Conservation (phyloP, 1,140 invertebrate genomes). For the Brachionus plicatilis region DNA sequence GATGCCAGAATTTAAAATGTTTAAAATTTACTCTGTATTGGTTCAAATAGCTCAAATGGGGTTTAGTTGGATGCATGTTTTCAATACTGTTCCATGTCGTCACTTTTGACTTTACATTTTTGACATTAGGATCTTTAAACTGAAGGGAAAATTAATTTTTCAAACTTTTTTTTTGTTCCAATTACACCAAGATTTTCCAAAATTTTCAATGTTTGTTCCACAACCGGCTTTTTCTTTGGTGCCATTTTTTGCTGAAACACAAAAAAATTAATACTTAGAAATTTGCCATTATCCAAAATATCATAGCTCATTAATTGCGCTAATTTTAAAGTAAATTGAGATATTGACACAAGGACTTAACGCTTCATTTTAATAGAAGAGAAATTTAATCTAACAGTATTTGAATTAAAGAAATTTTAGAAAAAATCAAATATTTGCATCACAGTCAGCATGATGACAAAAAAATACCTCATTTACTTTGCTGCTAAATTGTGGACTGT, state of each 20-base stretch:
- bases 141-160: not conserved
- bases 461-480: not conserved
- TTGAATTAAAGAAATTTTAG: not conserved
- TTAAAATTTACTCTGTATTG: not conserved
- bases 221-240: not conserved
- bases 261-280: not conserved
- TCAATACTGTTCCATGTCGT: not conserved
- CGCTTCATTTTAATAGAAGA: not conserved
- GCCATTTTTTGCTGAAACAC: not conserved
- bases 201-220: not conserved
- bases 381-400: not conserved
- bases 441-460: not conserved
- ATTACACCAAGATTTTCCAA: slow-evolving; percentile 11
- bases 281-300: not conserved
- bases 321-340: not conserved
- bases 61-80: not conserved
- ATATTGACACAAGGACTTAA: not conserved
- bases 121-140: slow-evolving; percentile 31
- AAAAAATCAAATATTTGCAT: not conserved
- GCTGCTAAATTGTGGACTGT: not conserved
- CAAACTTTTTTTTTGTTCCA: not conserved
- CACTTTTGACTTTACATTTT: slow-evolving; percentile 32
- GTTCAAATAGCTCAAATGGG: not conserved
- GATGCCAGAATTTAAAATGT: not conserved
- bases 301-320: not conserved